These are phyloP conservation scores for Diglossa brunneiventris DNA, from an alignment of 2,113 vertebrate species.

Conservation along the genomic window DNA sequence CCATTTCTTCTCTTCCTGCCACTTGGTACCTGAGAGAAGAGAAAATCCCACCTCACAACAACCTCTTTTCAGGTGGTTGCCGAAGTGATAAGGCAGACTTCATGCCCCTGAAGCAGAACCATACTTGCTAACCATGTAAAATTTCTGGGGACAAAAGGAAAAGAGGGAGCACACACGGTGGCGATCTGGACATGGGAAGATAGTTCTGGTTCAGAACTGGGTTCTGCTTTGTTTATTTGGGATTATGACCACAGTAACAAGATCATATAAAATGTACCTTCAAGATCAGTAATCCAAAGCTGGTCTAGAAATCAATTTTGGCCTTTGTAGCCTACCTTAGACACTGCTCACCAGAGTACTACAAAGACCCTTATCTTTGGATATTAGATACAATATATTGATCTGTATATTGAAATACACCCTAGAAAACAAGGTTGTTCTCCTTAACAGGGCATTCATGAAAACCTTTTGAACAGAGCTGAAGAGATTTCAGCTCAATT, in stretches of 20 bases:
- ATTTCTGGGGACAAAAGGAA: neutral
- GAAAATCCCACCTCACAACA: neutral
- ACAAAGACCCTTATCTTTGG: neutral
- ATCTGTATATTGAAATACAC: neutral
- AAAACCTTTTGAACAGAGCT: neutral
- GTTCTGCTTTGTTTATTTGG: neutral
- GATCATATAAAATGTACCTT: neutral
- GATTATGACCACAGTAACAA: neutral
- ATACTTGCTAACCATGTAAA: neutral
- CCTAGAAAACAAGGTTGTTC: neutral
- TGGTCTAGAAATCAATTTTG: neutral
- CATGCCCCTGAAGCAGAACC: neutral
- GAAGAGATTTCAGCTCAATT: neutral
- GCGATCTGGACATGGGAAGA: rapidly evolving
- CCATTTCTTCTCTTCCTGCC: neutral
- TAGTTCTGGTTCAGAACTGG: neutral
- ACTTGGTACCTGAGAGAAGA: neutral
- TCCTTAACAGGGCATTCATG: neutral
- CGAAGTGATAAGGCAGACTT: neutral
- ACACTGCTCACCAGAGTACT: neutral
- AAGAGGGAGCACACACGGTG: neutral
- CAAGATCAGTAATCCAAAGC: neutral
- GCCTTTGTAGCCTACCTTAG: neutral
- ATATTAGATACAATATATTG: neutral
- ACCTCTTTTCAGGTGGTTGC: neutral